Evolutionary conservation across 2,113 vertebrate species (phyloP).

Genomic region (Poicephalus gulielmi): DNA sequence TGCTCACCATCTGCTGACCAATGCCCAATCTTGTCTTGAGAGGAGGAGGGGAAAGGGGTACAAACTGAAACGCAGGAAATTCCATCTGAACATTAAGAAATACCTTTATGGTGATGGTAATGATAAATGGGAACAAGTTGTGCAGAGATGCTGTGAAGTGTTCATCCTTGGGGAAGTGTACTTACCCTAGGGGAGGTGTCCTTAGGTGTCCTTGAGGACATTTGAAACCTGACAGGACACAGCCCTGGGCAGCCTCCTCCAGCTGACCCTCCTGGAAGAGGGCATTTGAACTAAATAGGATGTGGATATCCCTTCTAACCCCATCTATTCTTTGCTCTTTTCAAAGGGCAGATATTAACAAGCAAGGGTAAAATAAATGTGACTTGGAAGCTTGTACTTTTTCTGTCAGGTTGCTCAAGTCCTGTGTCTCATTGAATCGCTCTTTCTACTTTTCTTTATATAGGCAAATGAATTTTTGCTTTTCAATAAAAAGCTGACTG

Average conservation of each 20-base stretch:
- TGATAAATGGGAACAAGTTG: background rate
- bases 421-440: background rate
- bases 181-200: background rate
- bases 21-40: background rate
- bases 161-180: background rate
- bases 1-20: background rate
- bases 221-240: background rate
- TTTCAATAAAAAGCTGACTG: conserved; percentile 92
- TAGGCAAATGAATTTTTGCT: conserved; percentile 90
- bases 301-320: background rate
- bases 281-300: background rate
- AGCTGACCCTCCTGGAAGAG: background rate
- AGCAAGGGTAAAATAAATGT: background rate
- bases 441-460: background rate
- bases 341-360: background rate
- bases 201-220: background rate
- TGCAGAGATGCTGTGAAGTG: background rate
- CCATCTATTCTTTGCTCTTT: background rate
- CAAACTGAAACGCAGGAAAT: background rate
- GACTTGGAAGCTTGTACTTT: background rate
- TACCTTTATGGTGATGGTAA: background rate
- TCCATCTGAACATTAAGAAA: background rate
- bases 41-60: background rate
- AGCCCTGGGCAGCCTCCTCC: background rate
- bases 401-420: background rate